These are phyloP conservation scores for Polyommatus iphigenia DNA, from an alignment of 2,888 invertebrate genomes.

Conservation along the genomic window DNA sequence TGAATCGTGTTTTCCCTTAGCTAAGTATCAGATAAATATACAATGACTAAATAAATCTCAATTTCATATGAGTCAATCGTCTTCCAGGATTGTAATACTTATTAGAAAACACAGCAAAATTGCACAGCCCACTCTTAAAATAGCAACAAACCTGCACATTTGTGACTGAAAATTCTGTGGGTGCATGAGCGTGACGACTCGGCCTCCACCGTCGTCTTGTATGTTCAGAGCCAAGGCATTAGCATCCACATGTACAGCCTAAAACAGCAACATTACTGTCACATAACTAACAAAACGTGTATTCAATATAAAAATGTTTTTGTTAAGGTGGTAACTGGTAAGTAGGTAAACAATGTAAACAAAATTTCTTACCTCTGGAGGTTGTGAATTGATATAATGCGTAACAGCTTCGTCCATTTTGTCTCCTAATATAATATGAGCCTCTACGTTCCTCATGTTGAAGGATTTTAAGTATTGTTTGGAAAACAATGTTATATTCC, in stretches of 20 bases:
- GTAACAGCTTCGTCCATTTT: constrained; percentile 73
- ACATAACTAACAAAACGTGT: background rate
- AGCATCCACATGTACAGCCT: constrained; percentile 68
- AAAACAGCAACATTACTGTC: constrained; percentile 37
- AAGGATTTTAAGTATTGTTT: constrained; percentile 38
- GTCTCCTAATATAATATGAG: constrained; percentile 58
- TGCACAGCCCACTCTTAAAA: no score
- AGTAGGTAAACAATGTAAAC: background rate
- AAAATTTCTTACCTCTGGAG: constrained; percentile 55
- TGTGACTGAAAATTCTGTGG: constrained; percentile 64
- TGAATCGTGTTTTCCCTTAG: no score
- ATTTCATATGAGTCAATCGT: no score
- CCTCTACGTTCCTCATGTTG: constrained; percentile 60
- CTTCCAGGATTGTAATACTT: no score
- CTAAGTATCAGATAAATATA: no score
- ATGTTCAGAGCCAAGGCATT: constrained; percentile 62
- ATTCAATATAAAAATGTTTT: no score
- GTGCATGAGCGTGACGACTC: constrained; percentile 70
- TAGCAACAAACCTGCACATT: constrained; percentile 61
- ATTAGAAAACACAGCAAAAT: no score
- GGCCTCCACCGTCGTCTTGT: constrained; percentile 61
- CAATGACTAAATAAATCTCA: no score
- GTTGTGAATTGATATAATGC: constrained; percentile 68
- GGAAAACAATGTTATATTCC: constrained; percentile 43
- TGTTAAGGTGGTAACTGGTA: background rate